Conservation (phyloP, 2,888 invertebrate species). For the Andricus quercusramuli region DNA sequence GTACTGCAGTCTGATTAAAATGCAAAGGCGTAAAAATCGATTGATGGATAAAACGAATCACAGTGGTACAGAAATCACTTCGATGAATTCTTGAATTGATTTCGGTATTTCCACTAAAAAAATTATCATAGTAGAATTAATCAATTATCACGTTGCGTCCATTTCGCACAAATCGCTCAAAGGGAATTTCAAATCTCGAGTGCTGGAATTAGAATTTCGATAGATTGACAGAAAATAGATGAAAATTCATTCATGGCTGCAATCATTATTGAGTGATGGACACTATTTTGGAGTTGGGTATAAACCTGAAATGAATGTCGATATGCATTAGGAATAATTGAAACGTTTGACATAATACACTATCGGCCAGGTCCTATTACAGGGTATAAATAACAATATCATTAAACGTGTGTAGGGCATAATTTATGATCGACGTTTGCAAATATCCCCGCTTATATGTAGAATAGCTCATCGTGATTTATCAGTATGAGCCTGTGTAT, state of each 20-base stretch:
- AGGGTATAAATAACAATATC: conserved; percentile 25
- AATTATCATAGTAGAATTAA: neutral
- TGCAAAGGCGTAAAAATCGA: conserved; percentile 59
- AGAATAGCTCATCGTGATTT: conserved; percentile 21
- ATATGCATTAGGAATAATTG: conserved; percentile 37
- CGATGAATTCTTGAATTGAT: conserved; percentile 11
- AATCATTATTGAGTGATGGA: conserved; percentile 6
- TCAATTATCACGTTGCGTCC: neutral
- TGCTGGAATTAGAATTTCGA: neutral
- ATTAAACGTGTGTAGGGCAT: conserved; percentile 6
- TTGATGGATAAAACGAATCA: conserved; percentile 43
- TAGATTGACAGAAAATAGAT: neutral
- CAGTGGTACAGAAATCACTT: conserved; percentile 30
- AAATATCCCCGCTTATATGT: conserved; percentile 23
- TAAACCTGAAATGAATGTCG: neutral
- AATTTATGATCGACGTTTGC: conserved; percentile 42
- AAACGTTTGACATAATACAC: conserved; percentile 13
- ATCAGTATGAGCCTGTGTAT: neutral
- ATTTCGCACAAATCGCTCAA: neutral
- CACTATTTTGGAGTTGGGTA: neutral
- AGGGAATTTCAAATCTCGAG: neutral
- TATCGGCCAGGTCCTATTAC: conserved; percentile 16
- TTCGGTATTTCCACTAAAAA: neutral
- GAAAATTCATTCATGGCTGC: neutral
- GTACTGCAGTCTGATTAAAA: conserved; percentile 60